phyloP scores from a whole-genome alignment of 1,140 invertebrate genomes.

The Daktulosphaira vitifoliae region DNA sequence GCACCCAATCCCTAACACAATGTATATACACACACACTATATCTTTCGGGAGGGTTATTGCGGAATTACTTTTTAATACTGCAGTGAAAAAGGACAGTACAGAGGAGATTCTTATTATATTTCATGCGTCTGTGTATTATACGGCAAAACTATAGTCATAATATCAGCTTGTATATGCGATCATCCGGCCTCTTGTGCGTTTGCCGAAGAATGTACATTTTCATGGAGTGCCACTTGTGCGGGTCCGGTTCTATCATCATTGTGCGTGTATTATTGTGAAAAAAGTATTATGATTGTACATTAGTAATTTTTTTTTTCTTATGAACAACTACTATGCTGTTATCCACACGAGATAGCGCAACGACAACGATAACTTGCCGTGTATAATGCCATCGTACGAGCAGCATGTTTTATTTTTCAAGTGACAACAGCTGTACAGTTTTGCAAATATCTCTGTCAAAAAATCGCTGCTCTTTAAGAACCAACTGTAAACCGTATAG shows the following conservation, averaged over 20 bases:
- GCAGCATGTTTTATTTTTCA: too few species aligned
- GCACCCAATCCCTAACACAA: conserved; percentile 29
- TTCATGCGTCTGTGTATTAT: too few species aligned
- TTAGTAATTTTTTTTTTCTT: background rate
- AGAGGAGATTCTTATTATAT: background rate
- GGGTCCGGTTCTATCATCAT: conserved; percentile 4
- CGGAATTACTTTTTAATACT: conserved; percentile 28
- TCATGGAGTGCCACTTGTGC: conserved; percentile 23
- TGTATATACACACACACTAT: background rate
- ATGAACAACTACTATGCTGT: background rate
- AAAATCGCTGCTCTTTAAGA: too few species aligned
- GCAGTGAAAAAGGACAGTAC: background rate
- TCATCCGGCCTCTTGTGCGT: conserved; percentile 23
- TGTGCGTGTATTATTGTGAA: conserved; percentile 1
- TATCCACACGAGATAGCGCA: too few species aligned
- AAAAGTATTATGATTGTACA: background rate
- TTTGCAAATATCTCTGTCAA: too few species aligned
- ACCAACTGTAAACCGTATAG: too few species aligned
- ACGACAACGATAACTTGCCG: too few species aligned
- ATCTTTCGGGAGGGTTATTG: background rate
- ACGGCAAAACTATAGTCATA: background rate
- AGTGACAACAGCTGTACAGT: too few species aligned
- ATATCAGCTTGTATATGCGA: background rate
- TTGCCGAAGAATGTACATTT: conserved; percentile 3
- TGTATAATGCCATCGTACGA: too few species aligned